Percentiles rank a stretch among this genome's conserved stretches.
phyloP scores from a whole-genome alignment of 1,140 invertebrate genomes.

The Heliconius nattereri region DNA sequence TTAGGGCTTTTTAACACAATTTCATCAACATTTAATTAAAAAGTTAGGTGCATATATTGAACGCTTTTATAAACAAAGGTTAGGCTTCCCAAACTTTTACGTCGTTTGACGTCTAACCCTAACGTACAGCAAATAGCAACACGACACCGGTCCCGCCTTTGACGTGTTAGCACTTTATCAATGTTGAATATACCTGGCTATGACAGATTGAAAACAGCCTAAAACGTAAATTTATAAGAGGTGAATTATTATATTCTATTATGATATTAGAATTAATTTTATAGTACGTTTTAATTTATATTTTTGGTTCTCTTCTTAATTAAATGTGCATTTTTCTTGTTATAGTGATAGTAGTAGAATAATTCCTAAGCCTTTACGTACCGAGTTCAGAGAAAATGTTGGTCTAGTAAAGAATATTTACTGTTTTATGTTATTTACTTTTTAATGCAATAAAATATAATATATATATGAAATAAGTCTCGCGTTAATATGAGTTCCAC shows the following conservation, averaged over 20 bases:
- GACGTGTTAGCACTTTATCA: constrained; percentile 12
- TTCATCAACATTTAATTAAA: not conserved
- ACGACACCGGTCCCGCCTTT: not conserved
- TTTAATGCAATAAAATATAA: too few relatives aligned
- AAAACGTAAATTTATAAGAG: not conserved
- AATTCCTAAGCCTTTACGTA: too few relatives aligned
- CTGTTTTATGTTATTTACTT: too few relatives aligned
- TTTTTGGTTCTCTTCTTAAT: not conserved
- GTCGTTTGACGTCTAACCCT: constrained; percentile 2
- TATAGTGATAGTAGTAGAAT: too few relatives aligned
- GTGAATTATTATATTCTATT: not conserved
- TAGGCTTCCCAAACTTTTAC: constrained; percentile 2
- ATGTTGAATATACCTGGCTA: constrained; percentile 1
- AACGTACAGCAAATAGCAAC: constrained; percentile 4
- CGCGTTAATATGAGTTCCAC: too few relatives aligned
- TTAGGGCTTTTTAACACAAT: not conserved
- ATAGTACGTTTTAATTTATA: not conserved
- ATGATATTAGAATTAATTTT: not conserved
- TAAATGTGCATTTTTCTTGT: too few relatives aligned
- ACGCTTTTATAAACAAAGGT: not conserved
- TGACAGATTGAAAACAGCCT: not conserved
- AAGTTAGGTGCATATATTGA: not conserved
- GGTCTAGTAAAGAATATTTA: too few relatives aligned
- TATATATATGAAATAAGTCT: too few relatives aligned
- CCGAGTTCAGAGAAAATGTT: too few relatives aligned